Percentiles rank a stretch among this genome's conserved stretches.
phyloP scores from a whole-genome alignment of 2,113 vertebrate species.

The Solea solea region DNA sequence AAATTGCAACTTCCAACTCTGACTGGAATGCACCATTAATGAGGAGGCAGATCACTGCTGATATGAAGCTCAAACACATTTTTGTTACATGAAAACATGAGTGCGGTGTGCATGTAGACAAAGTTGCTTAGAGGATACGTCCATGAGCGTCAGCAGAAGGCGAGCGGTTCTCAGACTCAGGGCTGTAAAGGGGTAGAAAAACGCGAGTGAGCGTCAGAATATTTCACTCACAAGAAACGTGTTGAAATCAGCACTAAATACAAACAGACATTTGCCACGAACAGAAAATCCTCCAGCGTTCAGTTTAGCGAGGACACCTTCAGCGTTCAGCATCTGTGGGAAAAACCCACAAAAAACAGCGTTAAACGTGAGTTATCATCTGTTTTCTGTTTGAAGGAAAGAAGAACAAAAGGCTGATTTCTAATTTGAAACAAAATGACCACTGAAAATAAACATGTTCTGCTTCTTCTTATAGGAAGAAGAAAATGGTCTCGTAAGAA shows the following conservation, averaged over 20 bases:
- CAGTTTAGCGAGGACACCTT: constrained; percentile 54
- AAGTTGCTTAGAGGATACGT: constrained; percentile 69
- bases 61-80: too few relatives aligned
- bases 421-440: too few relatives aligned
- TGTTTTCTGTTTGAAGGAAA: background rate
- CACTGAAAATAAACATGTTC: too few relatives aligned
- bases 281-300: constrained; percentile 56
- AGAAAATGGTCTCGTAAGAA: too few relatives aligned
- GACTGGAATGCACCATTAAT: too few relatives aligned
- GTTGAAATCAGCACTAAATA: background rate
- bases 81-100: too few relatives aligned
- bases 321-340: constrained; percentile 46
- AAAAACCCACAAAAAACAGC: background rate
- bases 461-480: too few relatives aligned
- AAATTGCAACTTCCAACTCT: too few relatives aligned
- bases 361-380: too few relatives aligned
- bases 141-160: constrained; percentile 61
- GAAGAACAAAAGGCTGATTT: background rate
- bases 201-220: background rate
- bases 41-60: too few relatives aligned
- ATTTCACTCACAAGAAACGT: background rate
- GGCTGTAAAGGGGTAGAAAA: constrained; percentile 32
- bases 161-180: constrained; percentile 66
- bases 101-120: too few relatives aligned
- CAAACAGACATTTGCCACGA: constrained; percentile 63